phyloP scores from a whole-genome alignment of 1,140 invertebrate genomes.

The Mercenaria mercenaria region DNA sequence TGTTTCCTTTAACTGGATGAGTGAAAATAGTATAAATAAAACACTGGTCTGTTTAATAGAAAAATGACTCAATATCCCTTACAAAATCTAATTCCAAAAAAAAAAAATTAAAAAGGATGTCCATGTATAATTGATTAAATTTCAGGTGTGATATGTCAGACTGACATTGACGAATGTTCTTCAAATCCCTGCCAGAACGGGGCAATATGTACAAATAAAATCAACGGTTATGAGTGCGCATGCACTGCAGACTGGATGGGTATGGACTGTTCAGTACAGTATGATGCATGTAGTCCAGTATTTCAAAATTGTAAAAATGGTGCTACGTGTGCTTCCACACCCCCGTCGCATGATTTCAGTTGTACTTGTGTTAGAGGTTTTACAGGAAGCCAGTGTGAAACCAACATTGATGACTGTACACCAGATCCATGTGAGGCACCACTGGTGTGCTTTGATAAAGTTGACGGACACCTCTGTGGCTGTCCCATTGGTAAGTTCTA shows the following conservation, averaged over 20 bases:
- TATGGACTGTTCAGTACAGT: slow-evolving; percentile 55
- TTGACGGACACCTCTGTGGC: slow-evolving; percentile 71
- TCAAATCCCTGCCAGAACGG: slow-evolving; percentile 86
- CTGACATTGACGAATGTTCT: slow-evolving; percentile 72
- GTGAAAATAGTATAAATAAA: too few species aligned
- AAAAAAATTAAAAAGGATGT: too few species aligned
- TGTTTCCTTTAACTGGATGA: too few species aligned
- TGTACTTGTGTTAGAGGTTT: slow-evolving; percentile 79
- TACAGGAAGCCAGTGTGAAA: slow-evolving; percentile 79
- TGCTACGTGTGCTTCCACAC: slow-evolving; percentile 54
- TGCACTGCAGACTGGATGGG: slow-evolving; percentile 78
- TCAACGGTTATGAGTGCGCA: slow-evolving; percentile 90
- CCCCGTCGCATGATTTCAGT: slow-evolving; percentile 64
- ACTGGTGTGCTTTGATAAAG: slow-evolving; percentile 70
- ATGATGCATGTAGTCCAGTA: slow-evolving; percentile 62
- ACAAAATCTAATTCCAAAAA: too few species aligned
- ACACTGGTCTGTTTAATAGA: too few species aligned
- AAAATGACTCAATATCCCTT: too few species aligned
- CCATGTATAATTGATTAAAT: too few species aligned
- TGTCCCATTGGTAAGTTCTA: slow-evolving; percentile 67
- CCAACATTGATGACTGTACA: slow-evolving; percentile 76
- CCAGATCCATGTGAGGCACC: slow-evolving; percentile 60
- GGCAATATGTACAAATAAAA: slow-evolving; percentile 88
- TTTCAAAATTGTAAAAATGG: slow-evolving; percentile 53
- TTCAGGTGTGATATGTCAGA: slow-evolving; percentile 66